A percentile compares a stretch with the other conserved stretches of the same genome.
Conservation (phyloP, 1,140 invertebrate species). For the Drosophila setifemur region DNA sequence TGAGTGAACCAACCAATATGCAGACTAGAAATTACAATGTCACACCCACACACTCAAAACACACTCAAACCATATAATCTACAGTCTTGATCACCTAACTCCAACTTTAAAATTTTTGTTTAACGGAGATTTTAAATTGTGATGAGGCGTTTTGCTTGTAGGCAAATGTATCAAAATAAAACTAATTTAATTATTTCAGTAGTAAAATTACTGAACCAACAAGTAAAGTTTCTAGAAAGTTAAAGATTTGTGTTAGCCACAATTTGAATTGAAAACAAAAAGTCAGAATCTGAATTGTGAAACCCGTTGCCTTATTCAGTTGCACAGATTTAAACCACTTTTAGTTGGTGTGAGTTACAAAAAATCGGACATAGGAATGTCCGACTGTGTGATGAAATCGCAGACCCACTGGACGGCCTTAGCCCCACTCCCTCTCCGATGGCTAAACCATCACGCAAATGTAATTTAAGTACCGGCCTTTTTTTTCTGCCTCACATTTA, state of each 20-base stretch:
- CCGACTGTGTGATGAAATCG: slow-evolving; percentile 16
- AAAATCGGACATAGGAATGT: background rate
- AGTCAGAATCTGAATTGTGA: no score
- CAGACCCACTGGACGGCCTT: background rate
- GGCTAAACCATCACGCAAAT: slow-evolving; percentile 17
- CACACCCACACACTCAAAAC: background rate
- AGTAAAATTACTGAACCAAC: no score
- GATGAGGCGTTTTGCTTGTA: no score
- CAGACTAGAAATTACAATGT: slow-evolving; percentile 28
- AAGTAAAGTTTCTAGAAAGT: no score
- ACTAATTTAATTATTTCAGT: no score
- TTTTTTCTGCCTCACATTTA: slow-evolving; percentile 11
- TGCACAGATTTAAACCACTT: no score
- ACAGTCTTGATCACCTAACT: slow-evolving; percentile 1
- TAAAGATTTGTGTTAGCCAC: no score
- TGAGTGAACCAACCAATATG: slow-evolving; percentile 28
- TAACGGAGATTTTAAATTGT: no score
- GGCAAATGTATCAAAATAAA: no score
- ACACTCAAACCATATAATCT: background rate
- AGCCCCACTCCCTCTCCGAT: background rate
- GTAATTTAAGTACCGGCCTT: slow-evolving; percentile 42
- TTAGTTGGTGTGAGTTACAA: background rate
- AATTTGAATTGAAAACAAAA: no score
- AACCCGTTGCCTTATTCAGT: no score
- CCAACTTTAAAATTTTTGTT: no score